phyloP scores from a whole-genome alignment of 2,888 invertebrate species.

The Seira sanloemensis region DNA sequence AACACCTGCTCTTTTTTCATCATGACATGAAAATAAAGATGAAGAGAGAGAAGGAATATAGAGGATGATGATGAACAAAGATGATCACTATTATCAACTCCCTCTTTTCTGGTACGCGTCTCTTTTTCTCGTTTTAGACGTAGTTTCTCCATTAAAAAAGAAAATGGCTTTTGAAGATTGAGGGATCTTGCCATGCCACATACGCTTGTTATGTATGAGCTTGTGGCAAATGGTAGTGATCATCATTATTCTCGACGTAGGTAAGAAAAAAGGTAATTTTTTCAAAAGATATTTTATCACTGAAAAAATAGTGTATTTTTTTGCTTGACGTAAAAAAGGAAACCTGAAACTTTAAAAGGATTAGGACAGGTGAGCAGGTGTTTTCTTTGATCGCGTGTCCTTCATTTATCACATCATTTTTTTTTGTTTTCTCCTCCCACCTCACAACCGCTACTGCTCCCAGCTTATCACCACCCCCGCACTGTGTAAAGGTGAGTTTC shows the following conservation, averaged over 20 bases:
- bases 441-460: conserved; percentile 15
- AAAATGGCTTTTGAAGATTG: conserved; percentile 14
- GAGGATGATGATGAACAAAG: conserved; percentile 52
- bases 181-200: background rate
- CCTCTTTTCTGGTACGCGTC: conserved; percentile 14
- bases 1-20: conserved; percentile 64
- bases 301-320: conserved; percentile 6
- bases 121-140: conserved; percentile 16
- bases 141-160: conserved; percentile 40
- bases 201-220: background rate
- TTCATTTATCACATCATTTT: conserved; percentile 63
- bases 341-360: conserved; percentile 16
- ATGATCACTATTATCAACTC: conserved; percentile 61
- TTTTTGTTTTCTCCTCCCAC: conserved; percentile 35
- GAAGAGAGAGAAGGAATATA: background rate
- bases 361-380: conserved; percentile 57
- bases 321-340: conserved; percentile 7
- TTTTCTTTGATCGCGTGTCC: conserved; percentile 63
- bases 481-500: background rate
- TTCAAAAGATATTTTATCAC: conserved; percentile 9
- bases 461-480: conserved; percentile 9
- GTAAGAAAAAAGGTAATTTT: background rate
- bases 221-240: conserved; percentile 13
- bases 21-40: conserved; percentile 49
- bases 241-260: conserved; percentile 6